phyloP scores from a whole-genome alignment of 2,888 invertebrate species.

The Drosophila histrio region DNA sequence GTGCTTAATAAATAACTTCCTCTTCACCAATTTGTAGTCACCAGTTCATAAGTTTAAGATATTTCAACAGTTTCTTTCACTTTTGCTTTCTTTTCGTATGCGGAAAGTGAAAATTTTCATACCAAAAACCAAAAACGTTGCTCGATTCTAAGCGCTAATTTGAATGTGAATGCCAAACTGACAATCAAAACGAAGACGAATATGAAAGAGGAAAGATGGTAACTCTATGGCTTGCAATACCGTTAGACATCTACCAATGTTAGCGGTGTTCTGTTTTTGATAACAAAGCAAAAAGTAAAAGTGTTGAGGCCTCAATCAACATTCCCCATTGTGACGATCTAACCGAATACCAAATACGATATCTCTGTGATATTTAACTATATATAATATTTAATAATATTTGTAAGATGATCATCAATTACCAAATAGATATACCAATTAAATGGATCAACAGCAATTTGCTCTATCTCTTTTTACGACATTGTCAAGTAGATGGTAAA shows the following conservation, averaged over 20 bases:
- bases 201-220: constrained; percentile 3
- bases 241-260: constrained; percentile 47
- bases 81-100: constrained; percentile 53
- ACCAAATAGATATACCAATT: constrained; percentile 2
- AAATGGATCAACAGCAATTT: constrained; percentile 24
- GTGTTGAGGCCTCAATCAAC: constrained; percentile 36
- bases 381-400: not conserved
- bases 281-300: constrained; percentile 64
- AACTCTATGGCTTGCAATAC: constrained; percentile 16
- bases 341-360: constrained; percentile 1
- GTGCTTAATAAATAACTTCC: constrained; percentile 31
- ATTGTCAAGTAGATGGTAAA: not conserved
- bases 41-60: constrained; percentile 16
- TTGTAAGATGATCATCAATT: not conserved
- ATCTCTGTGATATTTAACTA: not conserved
- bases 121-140: constrained; percentile 14
- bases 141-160: constrained; percentile 43
- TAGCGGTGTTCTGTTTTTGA: constrained; percentile 73
- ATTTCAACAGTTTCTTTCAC: constrained; percentile 40
- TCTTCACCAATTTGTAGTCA: constrained; percentile 1
- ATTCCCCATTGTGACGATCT: not conserved
- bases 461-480: not conserved
- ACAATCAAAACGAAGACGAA: not conserved
- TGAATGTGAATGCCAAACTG: constrained; percentile 40
- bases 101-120: constrained; percentile 53